Base-by-base conservation (phyloP, 2,888 invertebrate species). In the Melolontha melolontha region DNA sequence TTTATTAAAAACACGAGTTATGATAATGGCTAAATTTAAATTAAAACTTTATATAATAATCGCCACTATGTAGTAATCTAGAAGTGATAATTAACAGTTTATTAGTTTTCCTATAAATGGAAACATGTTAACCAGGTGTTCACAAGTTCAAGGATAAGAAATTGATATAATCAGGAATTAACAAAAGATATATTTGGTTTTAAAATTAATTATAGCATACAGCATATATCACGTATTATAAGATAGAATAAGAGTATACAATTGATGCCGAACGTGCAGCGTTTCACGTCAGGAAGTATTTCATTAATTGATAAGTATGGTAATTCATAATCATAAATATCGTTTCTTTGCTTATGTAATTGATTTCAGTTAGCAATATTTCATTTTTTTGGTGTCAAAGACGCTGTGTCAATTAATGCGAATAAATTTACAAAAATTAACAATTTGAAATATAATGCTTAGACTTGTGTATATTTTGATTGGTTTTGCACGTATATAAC, bases 71-170 rank as follows among this genome's bases (percentile, higher is more conserved):
- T 42, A 29, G 41, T 57, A 57, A 42, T n/a, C 27, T 27, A 12
- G 22, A 42, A 27, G 42, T 57, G 57, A 42, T 57, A 57, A 57
- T 57, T 57, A 8, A 42, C 8, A 42, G 17, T 55, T 57, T 57
- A 41, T 27, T 57, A 27, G n/a, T 27, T 50, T 57, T 39, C n/a
- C n/a, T 57, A 27, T 8, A 42, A 41, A 16, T 39, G 8, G 40
- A 54, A 54, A 40, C 11, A 10, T 39, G n/a, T 54, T 40, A 34
- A 57, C 2, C 57, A 42, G 27, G 44, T 57, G 29, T 34, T 2
- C 29, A 1, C 57, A 57, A 57, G 57, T 57, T 57, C 57, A 57
- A 57, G 57, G 57, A 57, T 57, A 7, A 27, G 11, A 50, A 22
- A n/a, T 22, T n/a, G 11, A 27, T 22, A 17, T 47, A 16, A 47